Percentiles rank a stretch among this genome's conserved stretches.
Conservation (phyloP, 2,888 invertebrate species). For the Drosophila neonasuta region DNA sequence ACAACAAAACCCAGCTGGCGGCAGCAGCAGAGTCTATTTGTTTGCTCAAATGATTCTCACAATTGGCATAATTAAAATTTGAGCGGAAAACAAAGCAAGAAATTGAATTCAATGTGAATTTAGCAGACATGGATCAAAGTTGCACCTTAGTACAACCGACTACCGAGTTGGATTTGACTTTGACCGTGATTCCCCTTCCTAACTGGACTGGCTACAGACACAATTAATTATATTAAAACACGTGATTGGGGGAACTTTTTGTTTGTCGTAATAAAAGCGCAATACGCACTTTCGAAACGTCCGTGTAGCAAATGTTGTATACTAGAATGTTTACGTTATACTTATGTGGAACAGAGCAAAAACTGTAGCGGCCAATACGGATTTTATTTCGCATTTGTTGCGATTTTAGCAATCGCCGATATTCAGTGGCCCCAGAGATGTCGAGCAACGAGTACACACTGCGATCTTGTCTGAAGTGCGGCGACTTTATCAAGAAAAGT, state of each 20-base stretch:
- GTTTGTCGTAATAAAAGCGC: slow-evolving; percentile 10
- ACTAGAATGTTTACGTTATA: slow-evolving; percentile 9
- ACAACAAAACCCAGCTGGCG: slow-evolving; percentile 44
- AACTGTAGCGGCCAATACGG: slow-evolving; percentile 54
- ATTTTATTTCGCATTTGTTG: slow-evolving; percentile 6
- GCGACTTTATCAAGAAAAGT: slow-evolving; percentile 10
- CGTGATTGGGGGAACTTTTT: slow-evolving; percentile 39
- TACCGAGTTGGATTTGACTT: slow-evolving; percentile 4
- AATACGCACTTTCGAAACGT: slow-evolving; percentile 18
- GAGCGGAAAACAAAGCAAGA: slow-evolving; percentile 16
- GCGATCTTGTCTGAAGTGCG: slow-evolving; percentile 53
- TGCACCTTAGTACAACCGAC: background rate
- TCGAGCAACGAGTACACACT: slow-evolving; percentile 37
- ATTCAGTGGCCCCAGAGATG: slow-evolving; percentile 49
- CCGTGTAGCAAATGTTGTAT: background rate
- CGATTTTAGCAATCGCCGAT: slow-evolving; percentile 35
- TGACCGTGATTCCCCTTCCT: slow-evolving; percentile 14
- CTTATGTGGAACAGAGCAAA: slow-evolving; percentile 23
- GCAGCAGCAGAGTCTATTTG: slow-evolving; percentile 27
- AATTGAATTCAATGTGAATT: slow-evolving; percentile 10
- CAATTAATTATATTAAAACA: slow-evolving; percentile 12
- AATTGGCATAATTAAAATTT: slow-evolving; percentile 56
- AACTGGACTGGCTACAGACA: background rate
- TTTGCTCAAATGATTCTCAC: slow-evolving; percentile 53
- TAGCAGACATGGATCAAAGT: slow-evolving; percentile 4